phyloP scores from a whole-genome alignment of 2,113 vertebrate genomes.

The Galemys pyrenaicus region DNA sequence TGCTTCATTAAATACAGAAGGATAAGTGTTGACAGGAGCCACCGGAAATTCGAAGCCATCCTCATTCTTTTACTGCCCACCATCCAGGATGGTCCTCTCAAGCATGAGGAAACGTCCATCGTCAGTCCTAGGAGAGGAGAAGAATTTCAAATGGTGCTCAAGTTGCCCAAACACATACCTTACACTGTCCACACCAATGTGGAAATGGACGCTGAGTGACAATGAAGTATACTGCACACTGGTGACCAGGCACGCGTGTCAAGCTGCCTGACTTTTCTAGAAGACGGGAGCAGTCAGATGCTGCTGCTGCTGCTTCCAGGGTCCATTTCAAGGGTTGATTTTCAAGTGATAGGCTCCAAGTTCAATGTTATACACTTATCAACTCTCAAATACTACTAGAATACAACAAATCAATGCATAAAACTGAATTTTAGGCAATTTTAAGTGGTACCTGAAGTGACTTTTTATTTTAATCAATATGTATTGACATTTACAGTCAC shows the following conservation, averaged over 20 bases:
- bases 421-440: neutral
- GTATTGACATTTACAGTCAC: neutral
- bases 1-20: constrained; percentile 75
- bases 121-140: constrained; percentile 77
- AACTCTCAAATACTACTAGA: neutral
- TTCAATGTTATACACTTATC: neutral
- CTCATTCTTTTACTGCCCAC: constrained; percentile 77
- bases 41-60: constrained; percentile 63
- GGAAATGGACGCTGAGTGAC: neutral
- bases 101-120: constrained; percentile 66
- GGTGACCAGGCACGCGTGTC: neutral
- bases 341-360: neutral
- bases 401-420: neutral
- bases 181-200: no score
- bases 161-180: neutral
- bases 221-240: no score
- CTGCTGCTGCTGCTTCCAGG: neutral
- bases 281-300: no score
- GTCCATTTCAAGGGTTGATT: neutral
- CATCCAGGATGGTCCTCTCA: constrained; percentile 67
- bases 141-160: neutral
- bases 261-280: neutral
- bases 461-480: neutral
- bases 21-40: constrained; percentile 71
- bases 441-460: neutral